These are phyloP conservation scores for Amazona guildingii DNA, from an alignment of 2,113 vertebrate genomes.

Conservation along the genomic window DNA sequence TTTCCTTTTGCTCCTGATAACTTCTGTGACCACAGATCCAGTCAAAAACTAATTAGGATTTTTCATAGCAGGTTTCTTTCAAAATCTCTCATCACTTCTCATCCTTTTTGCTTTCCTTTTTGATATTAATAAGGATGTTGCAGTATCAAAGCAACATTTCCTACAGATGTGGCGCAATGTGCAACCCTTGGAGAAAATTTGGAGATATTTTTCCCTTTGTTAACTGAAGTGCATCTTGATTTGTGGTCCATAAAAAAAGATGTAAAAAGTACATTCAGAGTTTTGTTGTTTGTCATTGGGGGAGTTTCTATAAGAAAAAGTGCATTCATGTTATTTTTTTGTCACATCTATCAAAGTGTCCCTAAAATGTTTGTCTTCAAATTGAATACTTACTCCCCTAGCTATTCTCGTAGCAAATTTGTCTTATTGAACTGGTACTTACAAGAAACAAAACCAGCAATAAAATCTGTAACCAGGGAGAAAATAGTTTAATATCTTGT, in stretches of 20 bases:
- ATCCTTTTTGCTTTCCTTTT: not conserved
- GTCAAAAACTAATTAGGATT: not conserved
- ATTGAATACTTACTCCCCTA: not conserved
- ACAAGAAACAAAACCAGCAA: not conserved
- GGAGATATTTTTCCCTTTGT: not conserved
- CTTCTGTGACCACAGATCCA: not conserved
- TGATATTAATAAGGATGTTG: not conserved
- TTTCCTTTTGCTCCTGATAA: not conserved
- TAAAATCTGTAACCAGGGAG: not conserved
- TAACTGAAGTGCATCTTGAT: not conserved
- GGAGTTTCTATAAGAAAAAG: not conserved
- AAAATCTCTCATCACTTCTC: not conserved
- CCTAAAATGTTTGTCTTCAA: not conserved
- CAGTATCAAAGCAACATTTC: not conserved
- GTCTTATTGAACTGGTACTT: not conserved
- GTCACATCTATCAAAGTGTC: not conserved
- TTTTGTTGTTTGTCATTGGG: not conserved
- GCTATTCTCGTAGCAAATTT: not conserved
- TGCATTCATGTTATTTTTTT: not conserved
- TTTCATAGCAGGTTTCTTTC: not conserved
- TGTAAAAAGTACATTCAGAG: not conserved
- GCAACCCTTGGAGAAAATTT: not conserved
- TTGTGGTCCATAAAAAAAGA: not conserved
- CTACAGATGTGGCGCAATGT: not conserved
- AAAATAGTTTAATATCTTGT: not conserved